Evolutionary conservation across 1,140 invertebrate genomes (phyloP), one percentile per base, ranked within the genome.

Genomic region (Frieseomelitta varia): DNA sequence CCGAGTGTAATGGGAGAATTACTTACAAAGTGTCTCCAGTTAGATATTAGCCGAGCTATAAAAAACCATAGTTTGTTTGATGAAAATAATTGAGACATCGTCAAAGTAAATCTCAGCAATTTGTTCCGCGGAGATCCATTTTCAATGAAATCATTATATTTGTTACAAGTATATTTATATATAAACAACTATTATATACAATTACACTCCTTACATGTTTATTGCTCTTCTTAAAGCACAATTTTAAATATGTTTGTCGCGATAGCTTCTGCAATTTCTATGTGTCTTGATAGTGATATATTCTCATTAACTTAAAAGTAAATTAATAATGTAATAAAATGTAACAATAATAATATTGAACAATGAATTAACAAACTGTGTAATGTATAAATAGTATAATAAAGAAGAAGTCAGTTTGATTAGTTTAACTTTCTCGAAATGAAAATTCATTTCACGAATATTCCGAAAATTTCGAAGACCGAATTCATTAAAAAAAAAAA

Each of bases 21-120:
- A 78, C 78, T 47, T 47, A 47, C 39, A 63, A 78, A 77, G 61
- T 75, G 76, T n/a, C 80, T 63, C 77, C 82, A 85, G 85, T 87
- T 88, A 87, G 79, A 75, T n/a, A 71, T 85, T 80, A 80, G 53
- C 68, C 63, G 24, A 80, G 78, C n/a, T 68, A 68, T 85, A 88
- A 88, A 88, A 30, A 88, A 82, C 21, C 61, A 79, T 81, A 81
- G 77, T 87, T 88, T 75, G 81, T 85, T 85, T 67, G 81, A 67
- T 47, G 82, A 82, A 73, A 87, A 87, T 82, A 85, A 84, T 84
- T 84, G 86, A 86, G 85, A 72, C 75, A 79, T 87, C 71, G 86
- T 63, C 74, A 55, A 39, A 71, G 30, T 75, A 10, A 19, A 75
- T 76, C 65, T 1, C 6, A n/a, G 19, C 21, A 21, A 56, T 21